A percentile compares a stretch with the other conserved stretches of the same genome.
Evolutionary conservation across 2,113 vertebrate species (phyloP).

Genomic region (Ceratotherium simum): DNA sequence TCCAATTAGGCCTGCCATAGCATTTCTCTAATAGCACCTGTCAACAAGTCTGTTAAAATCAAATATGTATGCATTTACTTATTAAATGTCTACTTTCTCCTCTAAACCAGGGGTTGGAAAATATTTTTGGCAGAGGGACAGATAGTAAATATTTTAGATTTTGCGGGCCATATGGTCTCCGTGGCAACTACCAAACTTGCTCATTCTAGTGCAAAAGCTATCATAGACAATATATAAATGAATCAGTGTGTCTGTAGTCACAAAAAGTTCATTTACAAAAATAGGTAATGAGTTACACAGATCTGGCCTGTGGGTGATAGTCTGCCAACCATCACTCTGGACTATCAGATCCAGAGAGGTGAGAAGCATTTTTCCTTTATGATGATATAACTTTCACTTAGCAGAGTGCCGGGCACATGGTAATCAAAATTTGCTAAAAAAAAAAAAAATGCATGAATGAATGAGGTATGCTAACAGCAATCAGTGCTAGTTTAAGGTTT

Average conservation of each 20-base stretch:
- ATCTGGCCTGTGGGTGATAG: not conserved
- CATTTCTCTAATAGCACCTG: not conserved
- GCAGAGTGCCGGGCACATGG: accelerated
- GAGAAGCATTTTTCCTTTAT: not conserved
- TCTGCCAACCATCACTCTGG: not conserved
- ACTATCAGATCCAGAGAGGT: not conserved
- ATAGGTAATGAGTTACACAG: not conserved
- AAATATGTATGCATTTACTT: not conserved
- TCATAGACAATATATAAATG: not conserved
- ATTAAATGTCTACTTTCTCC: not conserved
- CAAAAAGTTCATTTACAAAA: not conserved
- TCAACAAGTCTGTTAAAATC: not conserved
- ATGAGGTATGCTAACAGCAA: not conserved
- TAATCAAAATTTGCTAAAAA: not conserved
- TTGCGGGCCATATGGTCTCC: not conserved
- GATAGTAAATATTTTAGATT: not conserved
- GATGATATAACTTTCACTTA: not conserved
- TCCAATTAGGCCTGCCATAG: not conserved
- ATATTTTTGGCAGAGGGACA: not conserved
- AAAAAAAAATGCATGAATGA: not conserved
- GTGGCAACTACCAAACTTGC: not conserved
- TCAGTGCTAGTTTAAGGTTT: not conserved
- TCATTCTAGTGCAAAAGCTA: not conserved
- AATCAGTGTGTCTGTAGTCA: not conserved
- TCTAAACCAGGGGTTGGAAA: not conserved